Conservation (phyloP, 2,888 invertebrate genomes). For the Nymphalis polychloros region DNA sequence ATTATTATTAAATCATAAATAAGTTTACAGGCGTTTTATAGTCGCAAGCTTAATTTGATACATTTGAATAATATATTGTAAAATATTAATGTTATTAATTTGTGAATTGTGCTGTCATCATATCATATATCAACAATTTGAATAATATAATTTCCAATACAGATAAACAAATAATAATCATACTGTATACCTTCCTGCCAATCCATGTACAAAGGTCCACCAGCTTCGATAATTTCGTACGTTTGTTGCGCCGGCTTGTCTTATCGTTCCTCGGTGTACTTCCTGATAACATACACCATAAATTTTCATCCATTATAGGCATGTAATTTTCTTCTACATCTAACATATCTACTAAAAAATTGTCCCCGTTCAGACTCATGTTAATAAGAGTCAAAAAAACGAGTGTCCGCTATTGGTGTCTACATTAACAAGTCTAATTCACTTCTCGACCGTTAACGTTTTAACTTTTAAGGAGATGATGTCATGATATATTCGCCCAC, state of each 20-base stretch:
- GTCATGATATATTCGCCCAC: slow-evolving; percentile 44
- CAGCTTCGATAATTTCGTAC: slow-evolving; percentile 62
- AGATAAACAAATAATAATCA: not conserved
- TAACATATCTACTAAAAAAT: slow-evolving; percentile 19
- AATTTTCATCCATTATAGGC: slow-evolving; percentile 16
- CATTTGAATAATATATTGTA: too few relatives aligned
- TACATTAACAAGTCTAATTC: slow-evolving; percentile 13
- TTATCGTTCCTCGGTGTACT: slow-evolving; percentile 65
- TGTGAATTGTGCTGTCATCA: too few relatives aligned
- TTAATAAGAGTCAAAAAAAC: slow-evolving; percentile 3
- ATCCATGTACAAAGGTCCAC: slow-evolving; percentile 73
- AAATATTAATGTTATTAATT: too few relatives aligned
- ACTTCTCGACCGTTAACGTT: slow-evolving; percentile 43
- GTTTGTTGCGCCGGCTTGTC: slow-evolving; percentile 53
- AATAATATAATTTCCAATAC: not conserved
- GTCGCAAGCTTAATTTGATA: too few relatives aligned
- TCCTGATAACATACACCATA: slow-evolving; percentile 56
- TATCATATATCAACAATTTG: too few relatives aligned
- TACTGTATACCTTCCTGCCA: slow-evolving; percentile 63
- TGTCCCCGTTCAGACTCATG: slow-evolving; percentile 15
- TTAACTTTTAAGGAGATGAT: slow-evolving; percentile 41
- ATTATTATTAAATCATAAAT: too few relatives aligned
- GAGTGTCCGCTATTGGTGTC: not conserved
- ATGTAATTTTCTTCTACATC: slow-evolving; percentile 4
- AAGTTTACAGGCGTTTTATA: too few relatives aligned